These are phyloP conservation scores for Cancer borealis DNA, from an alignment of 2,888 invertebrate species.

Conservation along the genomic window DNA sequence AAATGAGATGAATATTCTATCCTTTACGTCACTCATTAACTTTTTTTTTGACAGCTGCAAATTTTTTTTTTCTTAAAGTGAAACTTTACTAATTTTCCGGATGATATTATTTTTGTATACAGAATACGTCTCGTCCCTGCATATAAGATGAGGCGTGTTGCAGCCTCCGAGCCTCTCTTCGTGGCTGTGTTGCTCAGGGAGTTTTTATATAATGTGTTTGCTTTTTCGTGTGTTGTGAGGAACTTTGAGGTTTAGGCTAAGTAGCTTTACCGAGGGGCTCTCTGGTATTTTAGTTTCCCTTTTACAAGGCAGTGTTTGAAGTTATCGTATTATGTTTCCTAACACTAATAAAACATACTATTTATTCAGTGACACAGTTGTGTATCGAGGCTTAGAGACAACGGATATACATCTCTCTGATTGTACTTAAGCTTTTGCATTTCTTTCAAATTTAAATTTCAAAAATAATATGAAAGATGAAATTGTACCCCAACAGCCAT, in stretches of 20 bases:
- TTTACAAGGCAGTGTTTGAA: background rate
- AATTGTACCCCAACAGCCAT: background rate
- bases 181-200: background rate
- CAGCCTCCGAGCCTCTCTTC: background rate
- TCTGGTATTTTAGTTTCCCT: background rate
- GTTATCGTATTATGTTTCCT: background rate
- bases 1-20: background rate
- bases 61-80: background rate
- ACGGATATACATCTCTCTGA: background rate
- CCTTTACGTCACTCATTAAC: background rate
- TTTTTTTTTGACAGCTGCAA: background rate
- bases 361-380: background rate
- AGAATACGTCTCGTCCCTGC: conserved; percentile 25
- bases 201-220: background rate
- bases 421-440: background rate
- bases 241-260: background rate
- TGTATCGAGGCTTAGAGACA: background rate
- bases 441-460: background rate
- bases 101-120: background rate
- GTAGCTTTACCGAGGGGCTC: background rate
- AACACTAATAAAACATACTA: background rate
- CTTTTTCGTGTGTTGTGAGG: background rate
- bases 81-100: background rate
- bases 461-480: background rate
- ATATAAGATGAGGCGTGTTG: background rate